These are phyloP conservation scores for Taenaris catops DNA, from an alignment of 2,888 invertebrate genomes.

Conservation along the genomic window DNA sequence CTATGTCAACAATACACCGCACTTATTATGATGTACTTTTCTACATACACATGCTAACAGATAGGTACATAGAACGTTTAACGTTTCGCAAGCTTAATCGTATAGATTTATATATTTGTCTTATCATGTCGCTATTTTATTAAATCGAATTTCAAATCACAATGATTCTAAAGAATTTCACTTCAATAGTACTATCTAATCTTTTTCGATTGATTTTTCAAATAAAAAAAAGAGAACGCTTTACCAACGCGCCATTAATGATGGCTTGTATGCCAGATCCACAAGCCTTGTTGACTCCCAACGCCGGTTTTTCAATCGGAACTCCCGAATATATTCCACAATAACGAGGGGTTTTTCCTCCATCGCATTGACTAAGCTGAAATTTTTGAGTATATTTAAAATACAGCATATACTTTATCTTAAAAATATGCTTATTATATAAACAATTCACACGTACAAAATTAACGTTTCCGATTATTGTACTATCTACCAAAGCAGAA, in stretches of 20 bases:
- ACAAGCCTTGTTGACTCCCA: conserved; percentile 94
- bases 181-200: no score
- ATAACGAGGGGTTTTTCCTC: conserved; percentile 92
- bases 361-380: conserved; percentile 89
- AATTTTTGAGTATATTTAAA: conserved; percentile 25
- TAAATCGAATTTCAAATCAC: no score
- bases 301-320: conserved; percentile 91
- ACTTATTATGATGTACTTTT: no score
- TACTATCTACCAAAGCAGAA: conserved; percentile 45
- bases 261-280: conserved; percentile 98
- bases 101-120: no score
- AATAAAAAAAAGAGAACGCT: no score
- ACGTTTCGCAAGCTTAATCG: no score
- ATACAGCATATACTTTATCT: background rate
- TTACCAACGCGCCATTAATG: conserved; percentile 91
- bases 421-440: background rate
- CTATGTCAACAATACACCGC: no score
- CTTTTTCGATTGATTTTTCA: no score
- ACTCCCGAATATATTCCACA: conserved; percentile 90
- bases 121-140: no score
- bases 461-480: conserved; percentile 57
- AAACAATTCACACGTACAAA: conserved; percentile 42
- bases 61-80: no score
- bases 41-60: no score
- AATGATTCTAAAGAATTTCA: no score